Percentiles rank a stretch among this genome's conserved stretches.
phyloP scores from a whole-genome alignment of 2,888 invertebrate genomes.

The Brachyptera risi region DNA sequence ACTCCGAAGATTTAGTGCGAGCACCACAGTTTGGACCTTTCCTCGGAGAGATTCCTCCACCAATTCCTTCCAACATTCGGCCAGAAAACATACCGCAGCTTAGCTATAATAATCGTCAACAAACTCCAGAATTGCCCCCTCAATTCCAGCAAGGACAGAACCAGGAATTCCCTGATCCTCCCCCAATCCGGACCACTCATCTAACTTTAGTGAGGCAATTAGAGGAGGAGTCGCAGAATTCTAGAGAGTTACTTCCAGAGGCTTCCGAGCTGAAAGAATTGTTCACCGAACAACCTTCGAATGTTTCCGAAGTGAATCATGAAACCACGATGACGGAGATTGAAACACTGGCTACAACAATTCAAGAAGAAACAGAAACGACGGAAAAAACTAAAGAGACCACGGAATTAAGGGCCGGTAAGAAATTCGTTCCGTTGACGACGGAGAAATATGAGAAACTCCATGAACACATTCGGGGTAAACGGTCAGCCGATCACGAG shows the following conservation, averaged over 20 bases:
- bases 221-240: conserved; percentile 21
- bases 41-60: conserved; percentile 66
- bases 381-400: background rate
- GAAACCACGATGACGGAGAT: background rate
- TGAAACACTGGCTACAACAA: too few relatives aligned
- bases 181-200: conserved; percentile 40
- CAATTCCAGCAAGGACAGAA: conserved; percentile 37
- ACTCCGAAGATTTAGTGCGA: conserved; percentile 45
- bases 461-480: too few relatives aligned
- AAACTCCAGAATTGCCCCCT: conserved; percentile 27
- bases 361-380: too few relatives aligned
- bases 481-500: conserved; percentile 35
- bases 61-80: conserved; percentile 48
- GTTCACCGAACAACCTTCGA: background rate
- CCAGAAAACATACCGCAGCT: conserved; percentile 43
- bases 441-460: conserved; percentile 23
- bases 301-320: background rate
- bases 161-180: conserved; percentile 43
- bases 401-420: background rate
- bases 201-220: conserved; percentile 33
- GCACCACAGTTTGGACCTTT: conserved; percentile 71
- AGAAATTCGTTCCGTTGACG: background rate
- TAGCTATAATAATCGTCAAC: conserved; percentile 21
- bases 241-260: conserved; percentile 14
- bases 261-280: conserved; percentile 24